Evolutionary conservation across 2,888 invertebrate genomes (phyloP), one percentile per base, ranked within the genome.

Genomic region (Temnothorax rugatulus): DNA sequence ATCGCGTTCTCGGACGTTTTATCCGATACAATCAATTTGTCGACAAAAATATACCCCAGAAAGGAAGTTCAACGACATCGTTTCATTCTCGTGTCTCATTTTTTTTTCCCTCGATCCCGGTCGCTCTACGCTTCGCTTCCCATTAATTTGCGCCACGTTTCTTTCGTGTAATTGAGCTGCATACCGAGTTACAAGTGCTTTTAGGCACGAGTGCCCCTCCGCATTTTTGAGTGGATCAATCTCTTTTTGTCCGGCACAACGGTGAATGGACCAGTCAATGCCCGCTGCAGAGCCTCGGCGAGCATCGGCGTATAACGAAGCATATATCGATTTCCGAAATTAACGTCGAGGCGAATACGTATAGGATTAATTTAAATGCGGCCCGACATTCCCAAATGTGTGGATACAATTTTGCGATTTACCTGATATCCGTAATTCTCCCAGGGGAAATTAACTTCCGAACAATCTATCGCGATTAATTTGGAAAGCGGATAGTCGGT

Each of bases 71-170:
- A 84, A 90, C 66, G 90, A 79, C 82, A 83, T 83, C 82, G 84
- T 88, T 86, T 87, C 50, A 73, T 54, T 68, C 50, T 54, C 54
- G 21, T 57, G 41, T 75, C 29, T 57, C 64, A 63, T 74, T 82
- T 77, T 69, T 66, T 50, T 21, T 47, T 63, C 66, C 18, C 34
- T 38, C 54, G 21, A 68, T 79, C 63, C 47, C 59, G 11, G 3
- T 15, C 8, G n/a, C 29, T 41, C 59, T 50, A 73, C 54, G 76
- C 71, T 77, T 82, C 74, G 61, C 63, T 41, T 61, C 86, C 64
- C 83, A 86, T 90, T 89, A 87, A 89, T 90, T 90, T 88, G 83
- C 83, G 75, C 83, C 85, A 88, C 86, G 83, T 89, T 90, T 90
- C 87, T 89, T 90, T 85, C 82, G 57, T 74, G 84, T 86, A 90